These are phyloP conservation scores for Coregonus sp. DNA, from an alignment of 2,797 vertebrate genomes.

Conservation along the genomic window DNA sequence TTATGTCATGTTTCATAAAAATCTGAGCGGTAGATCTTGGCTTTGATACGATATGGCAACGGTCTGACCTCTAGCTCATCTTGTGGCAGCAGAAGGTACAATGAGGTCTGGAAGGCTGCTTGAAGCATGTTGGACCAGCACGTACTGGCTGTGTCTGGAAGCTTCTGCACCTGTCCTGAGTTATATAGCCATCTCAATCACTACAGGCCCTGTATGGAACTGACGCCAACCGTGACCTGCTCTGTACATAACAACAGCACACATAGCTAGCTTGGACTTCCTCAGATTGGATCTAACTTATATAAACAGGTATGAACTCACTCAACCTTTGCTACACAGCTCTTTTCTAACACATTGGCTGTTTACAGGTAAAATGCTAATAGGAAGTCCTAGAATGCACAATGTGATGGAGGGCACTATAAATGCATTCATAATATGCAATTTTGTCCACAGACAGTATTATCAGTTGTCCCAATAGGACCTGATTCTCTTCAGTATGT, in stretches of 20 bases:
- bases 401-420: not conserved
- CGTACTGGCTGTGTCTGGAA: slow-evolving; percentile 59
- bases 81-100: not conserved
- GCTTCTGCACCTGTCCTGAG: slow-evolving; percentile 60
- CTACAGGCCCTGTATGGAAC: slow-evolving; percentile 49
- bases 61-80: too few species aligned
- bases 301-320: slow-evolving; percentile 50
- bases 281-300: slow-evolving; percentile 41
- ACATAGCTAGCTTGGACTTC: slow-evolving; percentile 45
- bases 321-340: slow-evolving; percentile 19
- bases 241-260: slow-evolving; percentile 63
- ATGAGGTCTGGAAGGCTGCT: slow-evolving; percentile 16
- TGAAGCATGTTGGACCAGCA: slow-evolving; percentile 56
- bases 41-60: too few species aligned
- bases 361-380: not conserved
- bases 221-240: slow-evolving; percentile 19
- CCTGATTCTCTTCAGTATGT: not conserved
- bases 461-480: slow-evolving; percentile 9
- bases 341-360: not conserved
- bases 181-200: slow-evolving; percentile 52
- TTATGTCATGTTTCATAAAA: not conserved
- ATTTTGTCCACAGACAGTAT: not conserved
- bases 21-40: too few species aligned
- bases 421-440: not conserved
- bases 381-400: not conserved